Evolutionary conservation across 2,797 vertebrate genomes (phyloP), one percentile per base, ranked within the genome.

Genomic region (Tokudaia muenninki): DNA sequence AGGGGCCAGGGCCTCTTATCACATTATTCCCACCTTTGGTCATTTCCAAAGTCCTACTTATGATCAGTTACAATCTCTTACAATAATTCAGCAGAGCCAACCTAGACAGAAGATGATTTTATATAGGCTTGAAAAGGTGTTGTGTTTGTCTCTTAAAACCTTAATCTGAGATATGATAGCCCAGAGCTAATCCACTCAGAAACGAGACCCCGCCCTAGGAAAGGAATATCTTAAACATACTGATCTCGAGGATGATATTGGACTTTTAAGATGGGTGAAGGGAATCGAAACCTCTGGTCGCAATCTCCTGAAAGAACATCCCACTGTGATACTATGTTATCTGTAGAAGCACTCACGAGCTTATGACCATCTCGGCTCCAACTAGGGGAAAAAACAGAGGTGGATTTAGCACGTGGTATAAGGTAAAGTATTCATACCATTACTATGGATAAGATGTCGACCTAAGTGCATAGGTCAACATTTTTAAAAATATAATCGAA

Each of bases 291-390:
- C 19, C 99, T 98, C 98, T 99, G 99, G 98, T 99, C 99, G 0
- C 99, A 99, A 98, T 99, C 99, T 88, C 99, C 99, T 0, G 99
- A 99, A 77, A 99, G 99, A 90, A 99, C 99, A 13, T 99, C 99
- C 99, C 99, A 99, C 98, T 99, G 99, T 0, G 99, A 99, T 70
- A 99, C 99, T 0, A 99, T 99, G 98, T 99, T 99, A 96, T 99
- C 99, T 0, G 99, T 99, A 37, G 99, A 99, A 8, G 99, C 99
- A 1, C 99, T 99, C 91, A 99, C 99, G 90, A 99, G 98, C 83
- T 99, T 99, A 98, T 99, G 99, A 10, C 99, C 99, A 5, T 99
- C 99, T 98, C 99, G 98, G 98, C 99, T 99, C 99, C 99, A 99
- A 97, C 99, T 99, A 47, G 52, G 22, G 96, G 19, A 12, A 70